Evolutionary conservation across 2,888 invertebrate species (phyloP).

Genomic region (Seladonia tumulorum): DNA sequence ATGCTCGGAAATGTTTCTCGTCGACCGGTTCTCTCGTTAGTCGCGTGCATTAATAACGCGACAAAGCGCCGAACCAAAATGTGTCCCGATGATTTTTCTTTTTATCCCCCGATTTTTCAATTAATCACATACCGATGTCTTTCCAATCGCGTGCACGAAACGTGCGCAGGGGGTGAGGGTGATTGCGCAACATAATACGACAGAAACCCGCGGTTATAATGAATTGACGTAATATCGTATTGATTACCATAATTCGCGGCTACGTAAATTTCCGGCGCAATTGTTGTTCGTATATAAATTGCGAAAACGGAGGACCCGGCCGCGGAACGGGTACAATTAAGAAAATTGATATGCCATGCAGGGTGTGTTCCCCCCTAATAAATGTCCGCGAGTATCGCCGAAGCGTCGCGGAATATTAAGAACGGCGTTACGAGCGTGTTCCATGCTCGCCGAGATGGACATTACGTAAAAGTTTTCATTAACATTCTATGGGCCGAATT

Average conservation of each 20-base stretch:
- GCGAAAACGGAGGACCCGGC: background rate
- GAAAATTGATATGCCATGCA: background rate
- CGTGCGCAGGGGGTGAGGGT: background rate
- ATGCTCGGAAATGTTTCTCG: constrained; percentile 15
- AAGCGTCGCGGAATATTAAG: constrained; percentile 2
- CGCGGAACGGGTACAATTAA: background rate
- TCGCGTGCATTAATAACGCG: constrained; percentile 23
- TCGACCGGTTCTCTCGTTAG: constrained; percentile 23
- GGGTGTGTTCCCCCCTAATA: background rate
- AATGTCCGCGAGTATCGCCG: background rate
- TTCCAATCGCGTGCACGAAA: background rate
- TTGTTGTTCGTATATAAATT: constrained; percentile 16
- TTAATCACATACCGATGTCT: constrained; percentile 26
- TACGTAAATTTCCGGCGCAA: constrained; percentile 2
- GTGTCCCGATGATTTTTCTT: background rate
- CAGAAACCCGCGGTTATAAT: constrained; percentile 4
- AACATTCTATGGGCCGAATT: no score
- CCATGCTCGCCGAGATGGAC: background rate
- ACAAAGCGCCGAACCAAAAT: constrained; percentile 25
- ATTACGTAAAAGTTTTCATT: background rate
- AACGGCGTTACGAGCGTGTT: background rate
- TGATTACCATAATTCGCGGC: constrained; percentile 35
- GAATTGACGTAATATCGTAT: constrained; percentile 6
- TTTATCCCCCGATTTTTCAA: constrained; percentile 16
- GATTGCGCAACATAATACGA: constrained; percentile 14